Conservation (phyloP, 2,888 invertebrate genomes). For the Zonitis immaculata region DNA sequence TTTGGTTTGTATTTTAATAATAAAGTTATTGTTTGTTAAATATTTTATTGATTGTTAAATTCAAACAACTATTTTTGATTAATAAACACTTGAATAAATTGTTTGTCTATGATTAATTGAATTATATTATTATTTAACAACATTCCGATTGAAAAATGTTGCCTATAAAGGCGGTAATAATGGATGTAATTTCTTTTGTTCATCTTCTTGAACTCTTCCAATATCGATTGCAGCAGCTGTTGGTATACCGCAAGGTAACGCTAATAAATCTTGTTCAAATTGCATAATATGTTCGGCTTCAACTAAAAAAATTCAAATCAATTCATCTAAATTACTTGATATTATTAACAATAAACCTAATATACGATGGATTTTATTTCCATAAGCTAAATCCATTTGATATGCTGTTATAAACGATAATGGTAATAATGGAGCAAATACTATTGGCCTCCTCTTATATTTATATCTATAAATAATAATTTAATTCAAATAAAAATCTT, state of each 20-base stretch:
- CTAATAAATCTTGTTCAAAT: conserved; percentile 64
- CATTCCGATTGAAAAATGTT: too few relatives aligned
- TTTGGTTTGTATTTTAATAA: not conserved
- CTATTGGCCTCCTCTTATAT: conserved; percentile 52
- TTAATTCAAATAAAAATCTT: not conserved
- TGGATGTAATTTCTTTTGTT: conserved; percentile 37
- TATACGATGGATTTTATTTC: conserved; percentile 70
- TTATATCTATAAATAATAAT: conserved; percentile 28
- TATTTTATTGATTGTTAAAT: conserved; percentile 6
- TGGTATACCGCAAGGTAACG: conserved; percentile 70
- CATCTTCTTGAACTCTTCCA: conserved; percentile 35
- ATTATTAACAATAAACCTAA: too few relatives aligned
- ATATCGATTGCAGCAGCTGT: conserved; percentile 54
- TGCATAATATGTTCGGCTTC: conserved; percentile 78
- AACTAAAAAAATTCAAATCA: too few relatives aligned
- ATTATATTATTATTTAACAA: too few relatives aligned
- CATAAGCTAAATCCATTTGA: conserved; percentile 72
- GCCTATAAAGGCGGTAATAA: conserved; percentile 26
- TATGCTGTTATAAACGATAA: conserved; percentile 67
- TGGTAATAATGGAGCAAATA: conserved; percentile 65
- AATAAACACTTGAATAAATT: too few relatives aligned
- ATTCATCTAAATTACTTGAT: too few relatives aligned
- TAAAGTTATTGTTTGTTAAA: conserved; percentile 12
- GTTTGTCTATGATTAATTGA: too few relatives aligned
- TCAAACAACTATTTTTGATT: too few relatives aligned